Conservation (phyloP, 2,888 invertebrate genomes). For the Meiosimyza decipiens region DNA sequence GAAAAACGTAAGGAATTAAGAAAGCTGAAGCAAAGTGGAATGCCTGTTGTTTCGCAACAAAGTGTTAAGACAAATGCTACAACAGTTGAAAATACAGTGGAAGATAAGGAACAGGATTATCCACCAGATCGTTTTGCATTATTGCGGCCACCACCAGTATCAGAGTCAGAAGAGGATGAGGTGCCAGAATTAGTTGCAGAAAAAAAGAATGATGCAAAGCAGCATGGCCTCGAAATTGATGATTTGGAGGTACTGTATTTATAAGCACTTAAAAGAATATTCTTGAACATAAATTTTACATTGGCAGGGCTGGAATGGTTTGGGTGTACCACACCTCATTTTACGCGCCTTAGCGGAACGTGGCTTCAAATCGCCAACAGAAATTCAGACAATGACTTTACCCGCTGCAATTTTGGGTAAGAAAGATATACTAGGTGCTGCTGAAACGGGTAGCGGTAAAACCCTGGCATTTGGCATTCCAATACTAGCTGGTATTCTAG, state of each 20-base stretch:
- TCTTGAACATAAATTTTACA: background rate
- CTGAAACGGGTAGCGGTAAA: constrained; percentile 99
- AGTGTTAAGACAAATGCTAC: constrained; percentile 16
- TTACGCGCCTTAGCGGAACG: constrained; percentile 80
- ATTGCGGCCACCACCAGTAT: constrained; percentile 53
- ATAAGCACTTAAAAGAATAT: background rate
- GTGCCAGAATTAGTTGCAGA: constrained; percentile 36
- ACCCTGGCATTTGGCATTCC: constrained; percentile 98
- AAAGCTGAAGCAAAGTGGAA: background rate
- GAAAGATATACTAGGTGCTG: constrained; percentile 96
- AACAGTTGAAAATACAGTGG: constrained; percentile 35
- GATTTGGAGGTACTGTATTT: constrained; percentile 47
- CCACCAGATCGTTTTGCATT: constrained; percentile 55
- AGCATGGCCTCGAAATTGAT: constrained; percentile 42
- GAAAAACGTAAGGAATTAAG: constrained; percentile 49
- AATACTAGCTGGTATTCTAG: constrained; percentile 85
- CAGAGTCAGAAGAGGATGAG: constrained; percentile 42
- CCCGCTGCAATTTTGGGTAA: constrained; percentile 87
- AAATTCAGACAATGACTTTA: constrained; percentile 85
- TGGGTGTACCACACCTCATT: constrained; percentile 75
- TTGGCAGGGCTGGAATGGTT: constrained; percentile 71
- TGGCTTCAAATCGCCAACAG: constrained; percentile 85
- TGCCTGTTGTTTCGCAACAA: constrained; percentile 37
- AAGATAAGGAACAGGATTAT: constrained; percentile 41
- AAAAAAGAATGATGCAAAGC: background rate